Evolutionary conservation across 1,140 invertebrate genomes (phyloP), one percentile per base, ranked within the genome.

Genomic region (Lucilia sericata): DNA sequence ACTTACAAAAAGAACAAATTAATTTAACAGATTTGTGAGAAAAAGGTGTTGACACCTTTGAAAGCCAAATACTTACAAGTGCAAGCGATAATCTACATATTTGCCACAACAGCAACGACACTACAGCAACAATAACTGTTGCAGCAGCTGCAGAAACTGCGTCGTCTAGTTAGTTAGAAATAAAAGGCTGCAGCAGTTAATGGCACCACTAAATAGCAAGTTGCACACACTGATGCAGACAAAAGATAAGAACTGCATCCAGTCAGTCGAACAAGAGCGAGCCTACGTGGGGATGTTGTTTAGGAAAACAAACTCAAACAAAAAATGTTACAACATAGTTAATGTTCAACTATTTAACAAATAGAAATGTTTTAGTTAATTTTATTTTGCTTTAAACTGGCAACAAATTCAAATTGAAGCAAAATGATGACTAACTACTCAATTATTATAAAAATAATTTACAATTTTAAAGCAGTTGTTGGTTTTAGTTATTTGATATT

Each of bases 1-100:
- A 70, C 65, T 14, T 34, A 30, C 5, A 42, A 36, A 78, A 80
- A 49, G 9, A 51, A 80, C 76, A 80, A 80, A 80, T 80, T 80
- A 80, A 80, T 49, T 80, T 51, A 80, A 80, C 76, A 80, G 76
- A 80, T 80, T 80, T 80, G 76, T 80, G 76, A 49, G 76, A 21
- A 80, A 80, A 49, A 51, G 76, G 76, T 80, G 76, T 80, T 80
- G 76, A 80, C 76, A 80, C 76, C 76, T 80, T 51, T 51, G 76
- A 49, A 51, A 80, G 76, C 47, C n/a, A 47, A 80, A 47, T 80
- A 80, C 36, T 60, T 25, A 78, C 76, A 80, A 80, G 76, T 80
- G 76, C 42, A 25, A n/a, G 47, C 42, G 76, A 80, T 80, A 80
- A 80, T 80, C 76, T 80, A 25, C 47, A 49, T 80, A 60, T 17